Evolutionary conservation across 1,140 invertebrate species (phyloP).

Genomic region (Drosophila yakuba): DNA sequence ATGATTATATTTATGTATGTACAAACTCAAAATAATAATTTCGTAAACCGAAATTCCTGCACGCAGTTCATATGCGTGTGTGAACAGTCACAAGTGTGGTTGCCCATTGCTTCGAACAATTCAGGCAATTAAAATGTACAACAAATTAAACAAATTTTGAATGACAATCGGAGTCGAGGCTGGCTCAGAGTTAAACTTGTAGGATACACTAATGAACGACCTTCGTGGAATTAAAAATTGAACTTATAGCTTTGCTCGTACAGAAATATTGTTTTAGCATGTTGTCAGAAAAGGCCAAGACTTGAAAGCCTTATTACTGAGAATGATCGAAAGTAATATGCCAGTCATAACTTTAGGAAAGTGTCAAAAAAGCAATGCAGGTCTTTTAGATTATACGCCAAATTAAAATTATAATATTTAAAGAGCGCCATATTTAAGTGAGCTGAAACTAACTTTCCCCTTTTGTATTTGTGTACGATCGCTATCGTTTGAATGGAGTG

Average conservation of each 20-base stretch:
- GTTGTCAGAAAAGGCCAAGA: not conserved
- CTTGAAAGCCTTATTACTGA: not conserved
- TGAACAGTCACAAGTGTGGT: slow-evolving; percentile 26
- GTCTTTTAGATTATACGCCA: too few relatives aligned
- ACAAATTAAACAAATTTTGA: slow-evolving; percentile 72
- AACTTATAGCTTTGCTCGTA: not conserved
- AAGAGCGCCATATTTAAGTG: too few relatives aligned
- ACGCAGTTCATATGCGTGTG: slow-evolving; percentile 47
- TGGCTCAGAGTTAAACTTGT: slow-evolving; percentile 24
- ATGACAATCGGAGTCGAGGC: slow-evolving; percentile 64
- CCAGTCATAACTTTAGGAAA: not conserved
- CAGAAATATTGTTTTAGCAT: not conserved
- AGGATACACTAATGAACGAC: slow-evolving; percentile 35
- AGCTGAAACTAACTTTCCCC: too few relatives aligned
- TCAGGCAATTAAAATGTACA: slow-evolving; percentile 75
- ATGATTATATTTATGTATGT: slow-evolving; percentile 27
- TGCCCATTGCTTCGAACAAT: slow-evolving; percentile 36
- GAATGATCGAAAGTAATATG: slow-evolving; percentile 12
- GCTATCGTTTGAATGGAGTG: too few relatives aligned
- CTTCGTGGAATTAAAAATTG: slow-evolving; percentile 2
- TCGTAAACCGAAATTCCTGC: slow-evolving; percentile 69
- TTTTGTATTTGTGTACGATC: too few relatives aligned
- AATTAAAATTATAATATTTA: too few relatives aligned
- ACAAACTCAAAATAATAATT: slow-evolving; percentile 56
- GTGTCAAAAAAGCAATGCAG: too few relatives aligned